Evolutionary conservation across 2,888 invertebrate species (phyloP).

Genomic region (Parascotia fuliginaria): DNA sequence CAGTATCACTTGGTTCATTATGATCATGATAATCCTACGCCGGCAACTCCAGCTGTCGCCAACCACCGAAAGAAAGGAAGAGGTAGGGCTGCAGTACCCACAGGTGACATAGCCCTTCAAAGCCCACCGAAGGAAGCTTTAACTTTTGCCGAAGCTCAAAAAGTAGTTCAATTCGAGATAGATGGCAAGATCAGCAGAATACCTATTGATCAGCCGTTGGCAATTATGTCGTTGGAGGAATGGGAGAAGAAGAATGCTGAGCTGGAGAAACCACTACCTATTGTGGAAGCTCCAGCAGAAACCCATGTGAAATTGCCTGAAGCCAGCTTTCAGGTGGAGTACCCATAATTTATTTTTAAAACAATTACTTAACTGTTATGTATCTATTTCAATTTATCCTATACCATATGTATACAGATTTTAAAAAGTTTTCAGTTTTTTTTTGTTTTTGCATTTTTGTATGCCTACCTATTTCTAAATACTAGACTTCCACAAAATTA

Average conservation of each 20-base stretch:
- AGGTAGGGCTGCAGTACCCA: slow-evolving; percentile 85
- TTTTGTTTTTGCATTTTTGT: too few species aligned
- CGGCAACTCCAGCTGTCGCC: slow-evolving; percentile 87
- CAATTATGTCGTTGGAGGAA: slow-evolving; percentile 89
- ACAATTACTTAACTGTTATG: too few species aligned
- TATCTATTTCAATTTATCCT: too few species aligned
- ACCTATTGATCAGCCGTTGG: slow-evolving; percentile 88
- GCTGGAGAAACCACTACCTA: slow-evolving; percentile 74
- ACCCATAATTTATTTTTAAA: too few species aligned
- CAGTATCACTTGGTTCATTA: slow-evolving; percentile 94
- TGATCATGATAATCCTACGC: slow-evolving; percentile 92
- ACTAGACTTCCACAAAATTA: too few species aligned
- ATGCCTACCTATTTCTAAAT: too few species aligned
- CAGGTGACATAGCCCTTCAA: slow-evolving; percentile 82
- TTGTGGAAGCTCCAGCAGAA: slow-evolving; percentile 73
- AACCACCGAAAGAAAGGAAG: slow-evolving; percentile 88
- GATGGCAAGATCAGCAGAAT: slow-evolving; percentile 91
- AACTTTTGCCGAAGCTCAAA: slow-evolving; percentile 93
- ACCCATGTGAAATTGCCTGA: slow-evolving; percentile 80
- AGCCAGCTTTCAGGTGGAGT: slow-evolving; percentile 73
- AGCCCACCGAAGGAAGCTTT: slow-evolving; percentile 89
- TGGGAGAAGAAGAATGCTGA: slow-evolving; percentile 83
- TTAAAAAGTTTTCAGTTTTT: too few species aligned
- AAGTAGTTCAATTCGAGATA: slow-evolving; percentile 94
- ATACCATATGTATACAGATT: not conserved